Conservation (phyloP, 2,113 vertebrate species). For the Odocoileus hemionus region DNA sequence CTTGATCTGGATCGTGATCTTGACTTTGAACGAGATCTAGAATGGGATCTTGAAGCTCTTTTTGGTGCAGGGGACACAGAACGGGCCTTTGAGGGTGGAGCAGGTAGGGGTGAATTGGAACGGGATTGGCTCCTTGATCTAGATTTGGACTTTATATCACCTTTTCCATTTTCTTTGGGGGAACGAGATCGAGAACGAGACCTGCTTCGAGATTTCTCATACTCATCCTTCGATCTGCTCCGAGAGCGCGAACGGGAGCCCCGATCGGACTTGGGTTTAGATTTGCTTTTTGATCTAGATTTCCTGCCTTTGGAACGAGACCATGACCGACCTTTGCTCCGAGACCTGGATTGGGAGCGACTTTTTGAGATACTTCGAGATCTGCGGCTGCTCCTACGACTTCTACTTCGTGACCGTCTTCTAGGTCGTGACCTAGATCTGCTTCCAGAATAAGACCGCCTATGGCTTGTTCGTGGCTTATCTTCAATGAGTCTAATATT, state of each 20-base stretch:
- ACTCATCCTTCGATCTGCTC: slow-evolving; percentile 91
- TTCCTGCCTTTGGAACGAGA: slow-evolving; percentile 89
- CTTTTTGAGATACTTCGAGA: slow-evolving; percentile 86
- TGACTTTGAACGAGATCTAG: slow-evolving; percentile 87
- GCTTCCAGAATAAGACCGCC: slow-evolving; percentile 93
- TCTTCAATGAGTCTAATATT: slow-evolving; percentile 97
- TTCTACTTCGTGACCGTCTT: slow-evolving; percentile 91
- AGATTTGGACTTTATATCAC: slow-evolving; percentile 89
- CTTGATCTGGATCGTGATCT: slow-evolving; percentile 88
- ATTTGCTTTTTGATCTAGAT: slow-evolving; percentile 92
- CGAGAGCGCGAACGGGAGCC: slow-evolving; percentile 85
- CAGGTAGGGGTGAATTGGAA: slow-evolving; percentile 83
- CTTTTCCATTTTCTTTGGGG: slow-evolving; percentile 92
- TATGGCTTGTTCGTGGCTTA: slow-evolving; percentile 86
- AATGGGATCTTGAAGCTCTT: slow-evolving; percentile 85
- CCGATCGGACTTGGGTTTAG: slow-evolving; percentile 90
- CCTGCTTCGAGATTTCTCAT: slow-evolving; percentile 82
- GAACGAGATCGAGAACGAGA: slow-evolving; percentile 89
- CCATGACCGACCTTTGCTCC: slow-evolving; percentile 87
- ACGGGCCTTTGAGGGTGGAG: slow-evolving; percentile 80
- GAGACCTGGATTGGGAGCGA: slow-evolving; percentile 86
- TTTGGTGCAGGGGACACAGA: slow-evolving; percentile 88
- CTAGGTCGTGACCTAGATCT: slow-evolving; percentile 93
- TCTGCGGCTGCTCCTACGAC: slow-evolving; percentile 89
- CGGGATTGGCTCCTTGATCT: slow-evolving; percentile 85